Conservation (phyloP, 2,888 invertebrate species). For the Branchellion lobata region DNA sequence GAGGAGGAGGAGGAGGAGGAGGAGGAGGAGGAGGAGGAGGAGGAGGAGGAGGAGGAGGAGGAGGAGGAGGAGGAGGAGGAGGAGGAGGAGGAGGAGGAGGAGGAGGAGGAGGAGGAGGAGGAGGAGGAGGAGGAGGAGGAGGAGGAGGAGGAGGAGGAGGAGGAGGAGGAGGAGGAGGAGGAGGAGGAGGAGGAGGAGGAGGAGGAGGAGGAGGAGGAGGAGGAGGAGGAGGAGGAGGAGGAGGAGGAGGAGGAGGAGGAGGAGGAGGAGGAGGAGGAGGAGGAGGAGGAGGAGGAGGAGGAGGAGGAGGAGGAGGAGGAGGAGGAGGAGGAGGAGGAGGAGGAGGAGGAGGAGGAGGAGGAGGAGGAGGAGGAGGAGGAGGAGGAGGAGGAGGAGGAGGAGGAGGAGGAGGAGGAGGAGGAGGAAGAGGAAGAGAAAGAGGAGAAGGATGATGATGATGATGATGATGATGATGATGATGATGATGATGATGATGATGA, state of each 20-base stretch:
- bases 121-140: background rate
- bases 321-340: background rate
- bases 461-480: no score
- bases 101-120: background rate
- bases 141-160: background rate
- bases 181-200: background rate
- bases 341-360: slow-evolving; percentile 4
- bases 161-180: background rate
- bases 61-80: no score
- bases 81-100: background rate
- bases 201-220: background rate
- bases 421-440: no score
- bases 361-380: background rate
- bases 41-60: no score
- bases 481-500: no score
- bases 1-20: no score
- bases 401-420: no score
- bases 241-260: background rate
- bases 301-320: background rate
- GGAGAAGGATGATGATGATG: no score
- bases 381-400: background rate
- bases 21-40: no score
- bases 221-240: background rate
- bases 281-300: background rate
- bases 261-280: background rate